Conservation (phyloP, 2,888 invertebrate species). For the Acanthoscelides obtectus region DNA sequence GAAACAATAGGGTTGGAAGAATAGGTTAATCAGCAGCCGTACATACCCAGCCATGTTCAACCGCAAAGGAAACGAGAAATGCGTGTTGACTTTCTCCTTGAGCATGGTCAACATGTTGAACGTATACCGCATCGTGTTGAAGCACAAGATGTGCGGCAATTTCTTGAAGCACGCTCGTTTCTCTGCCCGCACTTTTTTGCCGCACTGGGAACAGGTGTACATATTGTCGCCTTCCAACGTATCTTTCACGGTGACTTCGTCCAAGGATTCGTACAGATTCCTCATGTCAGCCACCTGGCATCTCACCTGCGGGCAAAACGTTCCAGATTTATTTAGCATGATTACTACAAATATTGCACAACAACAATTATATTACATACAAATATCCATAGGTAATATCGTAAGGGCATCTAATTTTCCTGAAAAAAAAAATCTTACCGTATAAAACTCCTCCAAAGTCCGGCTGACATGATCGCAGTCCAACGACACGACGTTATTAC, state of each 20-base stretch:
- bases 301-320: constrained; percentile 44
- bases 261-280: constrained; percentile 88
- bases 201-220: constrained; percentile 95
- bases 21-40: too few relatives aligned
- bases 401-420: too few relatives aligned
- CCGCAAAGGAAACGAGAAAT: constrained; percentile 90
- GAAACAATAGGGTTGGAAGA: too few relatives aligned
- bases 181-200: constrained; percentile 91
- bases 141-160: constrained; percentile 87
- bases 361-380: too few relatives aligned
- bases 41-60: constrained; percentile 91
- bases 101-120: constrained; percentile 98
- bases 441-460: constrained; percentile 93
- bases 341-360: too few relatives aligned
- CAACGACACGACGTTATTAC: constrained; percentile 92
- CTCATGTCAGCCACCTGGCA: constrained; percentile 97
- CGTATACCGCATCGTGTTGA: constrained; percentile 95
- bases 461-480: constrained; percentile 94
- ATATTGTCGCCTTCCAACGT: constrained; percentile 96
- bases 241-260: constrained; percentile 96
- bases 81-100: constrained; percentile 95
- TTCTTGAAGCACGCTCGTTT: constrained; percentile 83
- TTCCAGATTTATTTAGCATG: too few relatives aligned
- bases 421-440: too few relatives aligned
- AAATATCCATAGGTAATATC: too few relatives aligned